phyloP scores from a whole-genome alignment of 2,113 vertebrate species.

The Platanista minor region DNA sequence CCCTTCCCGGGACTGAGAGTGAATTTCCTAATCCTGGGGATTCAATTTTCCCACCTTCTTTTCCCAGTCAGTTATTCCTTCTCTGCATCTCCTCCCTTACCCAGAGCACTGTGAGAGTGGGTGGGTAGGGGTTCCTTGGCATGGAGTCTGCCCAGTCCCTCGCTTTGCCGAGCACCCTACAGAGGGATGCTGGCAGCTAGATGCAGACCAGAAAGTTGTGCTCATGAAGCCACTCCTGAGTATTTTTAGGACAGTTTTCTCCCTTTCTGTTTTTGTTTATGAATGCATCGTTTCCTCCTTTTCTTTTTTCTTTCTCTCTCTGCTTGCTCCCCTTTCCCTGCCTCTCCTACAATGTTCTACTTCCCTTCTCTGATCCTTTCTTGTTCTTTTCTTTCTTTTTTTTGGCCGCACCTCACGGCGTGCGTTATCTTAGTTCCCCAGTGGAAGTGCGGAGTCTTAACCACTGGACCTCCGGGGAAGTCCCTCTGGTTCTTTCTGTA shows the following conservation, averaged over 20 bases:
- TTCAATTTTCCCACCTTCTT: neutral
- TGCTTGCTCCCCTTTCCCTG: neutral
- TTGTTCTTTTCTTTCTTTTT: neutral
- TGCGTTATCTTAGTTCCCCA: neutral
- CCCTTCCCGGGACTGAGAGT: neutral
- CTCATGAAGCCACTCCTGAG: neutral
- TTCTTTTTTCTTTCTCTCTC: neutral
- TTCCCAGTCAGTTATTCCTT: neutral
- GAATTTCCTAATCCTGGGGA: neutral
- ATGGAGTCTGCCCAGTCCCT: neutral
- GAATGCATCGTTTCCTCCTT: constrained; percentile 5
- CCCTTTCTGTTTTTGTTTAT: neutral
- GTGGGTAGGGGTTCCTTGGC: neutral
- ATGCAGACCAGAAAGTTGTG: neutral
- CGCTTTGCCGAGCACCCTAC: neutral
- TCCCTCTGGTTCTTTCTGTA: neutral
- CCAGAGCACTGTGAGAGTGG: neutral
- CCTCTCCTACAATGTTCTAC: neutral
- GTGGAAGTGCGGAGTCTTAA: neutral
- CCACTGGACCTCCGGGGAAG: neutral
- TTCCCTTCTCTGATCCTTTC: neutral
- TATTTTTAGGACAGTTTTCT: constrained; percentile 17
- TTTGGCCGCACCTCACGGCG: accelerated
- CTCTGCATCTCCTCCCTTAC: neutral
- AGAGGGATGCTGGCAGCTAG: constrained; percentile 14